Conservation (phyloP, 2,113 vertebrate genomes). For the Cettia cetti region DNA sequence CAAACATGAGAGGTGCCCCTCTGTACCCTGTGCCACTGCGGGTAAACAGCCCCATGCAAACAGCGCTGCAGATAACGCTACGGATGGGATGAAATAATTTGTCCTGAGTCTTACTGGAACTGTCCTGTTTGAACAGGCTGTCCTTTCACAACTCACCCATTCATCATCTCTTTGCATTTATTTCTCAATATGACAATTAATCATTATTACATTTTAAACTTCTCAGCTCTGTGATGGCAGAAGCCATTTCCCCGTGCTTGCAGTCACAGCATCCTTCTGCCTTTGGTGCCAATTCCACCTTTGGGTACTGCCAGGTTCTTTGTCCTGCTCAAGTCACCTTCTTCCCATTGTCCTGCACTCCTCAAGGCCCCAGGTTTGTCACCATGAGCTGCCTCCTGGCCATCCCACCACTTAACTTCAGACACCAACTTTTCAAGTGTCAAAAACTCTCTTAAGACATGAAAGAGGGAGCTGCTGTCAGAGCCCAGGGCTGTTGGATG, state of each 20-base stretch:
- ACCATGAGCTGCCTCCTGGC: neutral
- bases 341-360: neutral
- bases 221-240: neutral
- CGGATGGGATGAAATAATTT: neutral
- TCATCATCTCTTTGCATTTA: neutral
- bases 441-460: neutral
- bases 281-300: neutral
- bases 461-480: fast-evolving
- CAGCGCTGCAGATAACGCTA: neutral
- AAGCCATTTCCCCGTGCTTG: neutral
- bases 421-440: neutral
- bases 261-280: neutral
- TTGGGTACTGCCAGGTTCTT: neutral
- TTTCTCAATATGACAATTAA: neutral
- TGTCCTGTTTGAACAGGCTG: neutral
- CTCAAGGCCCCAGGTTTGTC: fast-evolving
- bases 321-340: neutral
- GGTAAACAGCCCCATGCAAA: constrained; percentile 28
- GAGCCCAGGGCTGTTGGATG: neutral
- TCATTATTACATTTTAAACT: neutral
- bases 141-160: neutral
- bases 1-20: neutral
- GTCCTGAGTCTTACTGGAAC: constrained; percentile 5
- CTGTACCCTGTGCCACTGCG: neutral
- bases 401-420: neutral